A percentile compares a stretch with the other conserved stretches of the same genome.
Conservation (phyloP, 2,888 invertebrate genomes). For the Parnassius orleans region DNA sequence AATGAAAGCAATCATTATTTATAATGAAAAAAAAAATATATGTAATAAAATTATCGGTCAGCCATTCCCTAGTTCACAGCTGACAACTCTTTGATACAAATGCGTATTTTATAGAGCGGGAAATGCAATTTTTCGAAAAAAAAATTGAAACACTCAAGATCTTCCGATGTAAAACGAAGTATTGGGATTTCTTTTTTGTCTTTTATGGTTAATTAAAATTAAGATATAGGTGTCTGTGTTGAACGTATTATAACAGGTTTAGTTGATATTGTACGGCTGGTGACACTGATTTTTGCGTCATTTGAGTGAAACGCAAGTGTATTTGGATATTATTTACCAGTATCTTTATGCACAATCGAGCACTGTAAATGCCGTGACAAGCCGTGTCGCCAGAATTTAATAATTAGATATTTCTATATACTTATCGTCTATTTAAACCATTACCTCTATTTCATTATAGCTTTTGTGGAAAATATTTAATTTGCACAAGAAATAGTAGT, state of each 20-base stretch:
- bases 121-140: conserved; percentile 41
- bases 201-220: conserved; percentile 76
- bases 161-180: conserved; percentile 73
- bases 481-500: conserved; percentile 79
- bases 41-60: conserved; percentile 47
- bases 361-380: conserved; percentile 12
- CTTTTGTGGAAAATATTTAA: conserved; percentile 73
- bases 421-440: conserved; percentile 77
- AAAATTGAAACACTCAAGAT: conserved; percentile 70
- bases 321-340: conserved; percentile 12
- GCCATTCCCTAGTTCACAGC: conserved; percentile 71
- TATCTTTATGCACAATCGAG: background rate
- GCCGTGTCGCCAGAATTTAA: conserved; percentile 43
- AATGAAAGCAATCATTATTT: conserved; percentile 78
- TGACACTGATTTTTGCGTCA: conserved; percentile 24
- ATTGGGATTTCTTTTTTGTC: conserved; percentile 72
- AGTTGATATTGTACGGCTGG: conserved; percentile 64
- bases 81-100: conserved; percentile 78
- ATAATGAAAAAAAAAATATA: conserved; percentile 52
- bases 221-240: conserved; percentile 78
- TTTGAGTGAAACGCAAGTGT: conserved; percentile 24
- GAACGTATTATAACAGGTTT: conserved; percentile 71
- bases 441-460: conserved; percentile 75
- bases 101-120: conserved; percentile 76
- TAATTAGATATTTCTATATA: conserved; percentile 75